phyloP scores from a whole-genome alignment of 2,797 vertebrate species.

The Lepus townsendii region DNA sequence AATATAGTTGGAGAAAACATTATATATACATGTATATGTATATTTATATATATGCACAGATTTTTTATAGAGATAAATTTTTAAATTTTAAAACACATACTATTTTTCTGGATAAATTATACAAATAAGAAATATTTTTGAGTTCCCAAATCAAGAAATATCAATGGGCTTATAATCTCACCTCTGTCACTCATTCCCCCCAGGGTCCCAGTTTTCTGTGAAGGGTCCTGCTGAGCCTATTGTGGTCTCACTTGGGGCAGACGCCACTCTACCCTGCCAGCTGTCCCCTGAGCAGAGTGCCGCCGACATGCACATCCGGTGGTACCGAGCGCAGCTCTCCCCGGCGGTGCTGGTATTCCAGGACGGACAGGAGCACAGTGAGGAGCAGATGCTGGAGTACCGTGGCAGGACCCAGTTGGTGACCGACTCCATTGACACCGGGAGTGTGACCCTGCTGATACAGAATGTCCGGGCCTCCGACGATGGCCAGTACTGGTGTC shows the following conservation, averaged over 20 bases:
- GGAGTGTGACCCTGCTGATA: constrained; percentile 39
- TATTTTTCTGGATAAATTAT: background rate
- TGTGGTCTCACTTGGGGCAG: background rate
- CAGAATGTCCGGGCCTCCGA: constrained; percentile 42
- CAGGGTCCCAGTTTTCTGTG: constrained; percentile 49
- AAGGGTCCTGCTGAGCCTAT: constrained; percentile 9
- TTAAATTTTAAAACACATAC: background rate
- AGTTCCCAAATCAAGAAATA: background rate
- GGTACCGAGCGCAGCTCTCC: constrained; percentile 15
- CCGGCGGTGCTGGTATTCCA: constrained; percentile 1
- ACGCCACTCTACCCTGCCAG: constrained; percentile 64
- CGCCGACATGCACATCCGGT: constrained; percentile 49
- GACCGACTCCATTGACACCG: background rate
- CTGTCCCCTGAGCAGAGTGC: constrained; percentile 53
- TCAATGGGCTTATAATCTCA: background rate
- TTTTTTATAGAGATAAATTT: background rate
- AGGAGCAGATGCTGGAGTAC: constrained; percentile 49
- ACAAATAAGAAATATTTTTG: background rate
- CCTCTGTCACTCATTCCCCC: background rate
- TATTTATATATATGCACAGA: too few relatives aligned
- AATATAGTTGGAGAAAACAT: background rate
- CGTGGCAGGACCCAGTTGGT: constrained; percentile 31
- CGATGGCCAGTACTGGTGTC: constrained; percentile 61
- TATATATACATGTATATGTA: background rate
- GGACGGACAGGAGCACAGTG: background rate